Conservation (phyloP, 2,888 invertebrate genomes). For the Nymphalis c-album region DNA sequence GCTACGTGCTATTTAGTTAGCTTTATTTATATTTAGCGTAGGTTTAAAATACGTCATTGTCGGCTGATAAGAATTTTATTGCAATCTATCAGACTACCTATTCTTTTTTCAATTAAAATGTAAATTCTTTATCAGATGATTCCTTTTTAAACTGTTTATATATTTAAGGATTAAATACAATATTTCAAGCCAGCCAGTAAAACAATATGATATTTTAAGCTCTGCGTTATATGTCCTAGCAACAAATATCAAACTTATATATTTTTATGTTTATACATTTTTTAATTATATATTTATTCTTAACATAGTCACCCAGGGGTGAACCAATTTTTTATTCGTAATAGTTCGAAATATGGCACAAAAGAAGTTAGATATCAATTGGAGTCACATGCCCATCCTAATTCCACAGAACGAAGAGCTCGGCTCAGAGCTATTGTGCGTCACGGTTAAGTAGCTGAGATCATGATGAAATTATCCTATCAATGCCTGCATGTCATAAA, state of each 20-base stretch:
- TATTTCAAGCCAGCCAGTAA: too few species aligned
- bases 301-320: too few species aligned
- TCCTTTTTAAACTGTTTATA: too few species aligned
- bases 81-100: too few species aligned
- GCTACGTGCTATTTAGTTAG: too few species aligned
- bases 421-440: slow-evolving; percentile 21
- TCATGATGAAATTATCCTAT: slow-evolving; percentile 22
- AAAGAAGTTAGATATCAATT: slow-evolving; percentile 6
- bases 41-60: slow-evolving; percentile 19
- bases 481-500: slow-evolving; percentile 3
- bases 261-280: too few species aligned
- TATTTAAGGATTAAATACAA: too few species aligned
- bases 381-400: slow-evolving; percentile 18
- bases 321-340: neutral
- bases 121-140: too few species aligned
- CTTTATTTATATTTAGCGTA: slow-evolving; percentile 17
- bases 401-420: slow-evolving; percentile 17
- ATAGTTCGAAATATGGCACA: neutral
- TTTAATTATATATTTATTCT: too few species aligned
- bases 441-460: slow-evolving; percentile 25
- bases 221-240: neutral
- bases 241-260: too few species aligned
- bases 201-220: neutral
- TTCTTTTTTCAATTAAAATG: too few species aligned
- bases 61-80: slow-evolving; percentile 11